A percentile compares a stretch with the other conserved stretches of the same genome.
Conservation (phyloP, 2,797 vertebrate genomes). For the Kryptolebias ocellatus region DNA sequence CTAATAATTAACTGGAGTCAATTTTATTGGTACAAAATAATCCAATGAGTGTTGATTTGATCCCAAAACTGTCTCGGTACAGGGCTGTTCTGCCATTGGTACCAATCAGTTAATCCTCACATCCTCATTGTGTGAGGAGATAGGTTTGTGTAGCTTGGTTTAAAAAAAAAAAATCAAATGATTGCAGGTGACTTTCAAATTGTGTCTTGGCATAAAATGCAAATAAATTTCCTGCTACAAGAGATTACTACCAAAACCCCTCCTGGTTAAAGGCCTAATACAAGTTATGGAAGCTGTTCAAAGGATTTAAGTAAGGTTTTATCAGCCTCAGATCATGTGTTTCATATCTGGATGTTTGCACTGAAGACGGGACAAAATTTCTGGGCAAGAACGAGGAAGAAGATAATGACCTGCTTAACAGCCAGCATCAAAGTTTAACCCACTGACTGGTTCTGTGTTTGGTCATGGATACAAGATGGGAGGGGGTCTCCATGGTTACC, state of each 20-base stretch:
- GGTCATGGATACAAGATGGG: slow-evolving; percentile 14
- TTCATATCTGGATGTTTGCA: background rate
- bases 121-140: no score
- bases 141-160: no score
- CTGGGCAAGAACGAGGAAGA: background rate
- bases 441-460: slow-evolving; percentile 21
- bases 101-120: no score
- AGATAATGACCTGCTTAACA: slow-evolving; percentile 21
- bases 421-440: slow-evolving; percentile 39
- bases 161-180: no score
- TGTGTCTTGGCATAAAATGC: no score
- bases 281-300: background rate
- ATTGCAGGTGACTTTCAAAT: no score
- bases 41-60: no score
- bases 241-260: background rate
- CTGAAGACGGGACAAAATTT: background rate
- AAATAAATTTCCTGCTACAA: no score
- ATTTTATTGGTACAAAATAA: no score
- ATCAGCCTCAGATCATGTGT: background rate
- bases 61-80: no score
- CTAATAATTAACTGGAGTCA: no score
- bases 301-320: background rate
- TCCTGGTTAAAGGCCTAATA: background rate
- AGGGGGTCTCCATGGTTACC: slow-evolving; percentile 62
- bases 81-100: no score